A percentile compares a stretch with the other conserved stretches of the same genome.
These are phyloP conservation scores for Neoarius graeffei DNA, from an alignment of 2,113 vertebrate genomes.

Conservation along the genomic window DNA sequence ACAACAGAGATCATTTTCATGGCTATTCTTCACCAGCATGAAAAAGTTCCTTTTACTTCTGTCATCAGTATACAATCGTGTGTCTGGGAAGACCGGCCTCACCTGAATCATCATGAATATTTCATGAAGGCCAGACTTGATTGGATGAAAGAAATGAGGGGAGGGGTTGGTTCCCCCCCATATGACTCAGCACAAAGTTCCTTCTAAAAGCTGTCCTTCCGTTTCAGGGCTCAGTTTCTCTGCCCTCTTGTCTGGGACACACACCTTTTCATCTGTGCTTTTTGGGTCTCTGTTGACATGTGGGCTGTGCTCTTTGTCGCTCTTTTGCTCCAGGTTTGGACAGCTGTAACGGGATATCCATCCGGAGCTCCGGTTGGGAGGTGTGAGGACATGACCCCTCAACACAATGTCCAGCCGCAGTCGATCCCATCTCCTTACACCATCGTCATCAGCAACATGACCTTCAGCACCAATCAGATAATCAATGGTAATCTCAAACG, in stretches of 20 bases:
- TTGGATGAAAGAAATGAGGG: not conserved
- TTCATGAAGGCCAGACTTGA: not conserved
- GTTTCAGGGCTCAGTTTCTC: not conserved
- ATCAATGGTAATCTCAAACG: constrained; percentile 39
- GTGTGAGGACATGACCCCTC: constrained; percentile 54
- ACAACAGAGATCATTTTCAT: not conserved
- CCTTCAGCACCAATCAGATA: constrained; percentile 31
- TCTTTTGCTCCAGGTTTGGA: constrained; percentile 16
- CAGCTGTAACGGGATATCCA: not conserved
- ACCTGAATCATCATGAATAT: constrained; percentile 37
- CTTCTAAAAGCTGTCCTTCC: constrained; percentile 14
- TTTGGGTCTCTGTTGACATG: not conserved
- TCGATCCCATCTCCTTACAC: constrained; percentile 46
- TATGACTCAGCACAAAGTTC: constrained; percentile 45
- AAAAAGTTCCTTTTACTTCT: not conserved
- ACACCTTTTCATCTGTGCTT: not conserved
- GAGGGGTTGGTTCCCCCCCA: not conserved
- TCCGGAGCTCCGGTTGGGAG: constrained; percentile 43
- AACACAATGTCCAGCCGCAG: constrained; percentile 46
- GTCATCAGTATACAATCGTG: not conserved
- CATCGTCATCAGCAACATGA: constrained; percentile 34
- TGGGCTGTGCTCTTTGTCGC: not conserved
- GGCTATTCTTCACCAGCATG: not conserved
- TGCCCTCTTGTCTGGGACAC: not conserved
- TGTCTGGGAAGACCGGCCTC: not conserved